A percentile compares a stretch with the other conserved stretches of the same genome.
phyloP scores from a whole-genome alignment of 2,113 vertebrate genomes.

The Terrapene triunguis region DNA sequence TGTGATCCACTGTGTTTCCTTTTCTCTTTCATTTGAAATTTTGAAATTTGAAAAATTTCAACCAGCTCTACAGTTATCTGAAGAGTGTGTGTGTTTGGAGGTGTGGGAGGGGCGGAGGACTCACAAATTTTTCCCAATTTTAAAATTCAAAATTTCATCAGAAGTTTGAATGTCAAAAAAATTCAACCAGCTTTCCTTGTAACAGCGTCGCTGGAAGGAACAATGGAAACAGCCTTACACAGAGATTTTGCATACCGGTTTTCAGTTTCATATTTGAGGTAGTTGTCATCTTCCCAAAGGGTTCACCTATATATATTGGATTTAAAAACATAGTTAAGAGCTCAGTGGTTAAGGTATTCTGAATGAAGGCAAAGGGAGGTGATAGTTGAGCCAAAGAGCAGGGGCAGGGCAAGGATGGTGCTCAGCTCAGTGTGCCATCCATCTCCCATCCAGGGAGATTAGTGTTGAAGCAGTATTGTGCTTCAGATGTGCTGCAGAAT shows the following conservation, averaged over 20 bases:
- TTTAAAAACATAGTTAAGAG: background rate
- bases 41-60: too few species aligned
- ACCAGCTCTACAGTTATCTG: too few species aligned
- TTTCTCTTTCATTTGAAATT: too few species aligned
- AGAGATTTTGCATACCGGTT: background rate
- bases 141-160: background rate
- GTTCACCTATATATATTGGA: background rate
- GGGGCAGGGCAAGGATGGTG: too few species aligned
- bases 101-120: too few species aligned
- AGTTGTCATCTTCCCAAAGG: background rate
- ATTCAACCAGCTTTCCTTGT: background rate
- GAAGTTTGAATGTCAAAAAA: background rate
- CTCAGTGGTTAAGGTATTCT: background rate
- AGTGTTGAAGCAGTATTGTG: background rate
- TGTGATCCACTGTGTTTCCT: too few species aligned
- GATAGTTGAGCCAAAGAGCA: background rate
- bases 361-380: background rate
- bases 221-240: background rate
- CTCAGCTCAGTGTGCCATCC: background rate
- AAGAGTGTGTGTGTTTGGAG: too few species aligned
- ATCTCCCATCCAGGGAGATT: background rate
- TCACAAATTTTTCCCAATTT: too few species aligned
- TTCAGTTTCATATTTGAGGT: background rate
- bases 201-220: background rate
- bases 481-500: background rate